Evolutionary conservation across 2,888 invertebrate genomes (phyloP).

Genomic region (Ormia ochracea): DNA sequence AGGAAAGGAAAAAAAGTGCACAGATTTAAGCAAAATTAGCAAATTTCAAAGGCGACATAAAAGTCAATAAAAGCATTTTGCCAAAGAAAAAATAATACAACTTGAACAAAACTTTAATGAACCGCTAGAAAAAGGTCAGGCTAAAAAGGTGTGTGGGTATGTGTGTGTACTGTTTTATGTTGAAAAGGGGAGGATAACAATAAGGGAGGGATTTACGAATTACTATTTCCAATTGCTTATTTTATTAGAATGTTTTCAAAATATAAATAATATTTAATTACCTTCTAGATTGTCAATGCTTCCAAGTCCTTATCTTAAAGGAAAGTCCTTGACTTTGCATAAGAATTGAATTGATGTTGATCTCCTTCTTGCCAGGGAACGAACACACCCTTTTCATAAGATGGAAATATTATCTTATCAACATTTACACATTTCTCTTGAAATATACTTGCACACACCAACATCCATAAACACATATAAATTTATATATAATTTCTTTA

Average conservation of each 20-base stretch:
- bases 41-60: constrained; percentile 19
- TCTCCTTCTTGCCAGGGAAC: constrained; percentile 4
- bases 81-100: neutral
- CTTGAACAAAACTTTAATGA: neutral
- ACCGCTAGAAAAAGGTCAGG: constrained; percentile 16
- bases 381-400: constrained; percentile 58
- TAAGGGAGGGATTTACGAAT: constrained; percentile 28
- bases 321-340: constrained; percentile 59
- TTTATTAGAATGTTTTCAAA: constrained; percentile 35
- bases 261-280: constrained; percentile 44
- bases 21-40: constrained; percentile 39
- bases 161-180: neutral
- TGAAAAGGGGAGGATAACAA: constrained; percentile 22
- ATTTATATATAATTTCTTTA: neutral
- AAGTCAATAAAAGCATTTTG: neutral
- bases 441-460: neutral
- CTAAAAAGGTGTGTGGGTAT: constrained; percentile 26
- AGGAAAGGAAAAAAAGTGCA: too few species aligned
- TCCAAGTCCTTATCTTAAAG: neutral
- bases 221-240: neutral
- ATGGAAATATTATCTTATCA: neutral
- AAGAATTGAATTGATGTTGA: constrained; percentile 2
- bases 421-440: constrained; percentile 1
- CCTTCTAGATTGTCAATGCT: constrained; percentile 5
- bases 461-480: neutral